Evolutionary conservation across 2,113 vertebrate genomes (phyloP).

Genomic region (Pontoporia blainvillei): DNA sequence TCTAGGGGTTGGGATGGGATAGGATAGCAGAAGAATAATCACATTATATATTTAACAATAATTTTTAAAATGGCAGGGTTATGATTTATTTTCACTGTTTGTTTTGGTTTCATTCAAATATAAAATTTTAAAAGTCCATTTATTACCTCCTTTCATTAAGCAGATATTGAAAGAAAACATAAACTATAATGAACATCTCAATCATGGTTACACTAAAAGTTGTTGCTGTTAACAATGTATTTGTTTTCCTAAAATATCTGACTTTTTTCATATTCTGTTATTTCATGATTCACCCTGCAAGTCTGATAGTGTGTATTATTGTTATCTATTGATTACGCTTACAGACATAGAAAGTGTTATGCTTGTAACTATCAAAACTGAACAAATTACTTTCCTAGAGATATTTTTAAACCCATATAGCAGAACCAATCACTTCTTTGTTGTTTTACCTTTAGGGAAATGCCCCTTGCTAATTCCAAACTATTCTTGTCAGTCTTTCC

Average conservation of each 20-base stretch:
- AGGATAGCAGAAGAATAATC: not conserved
- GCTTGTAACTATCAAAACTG: not conserved
- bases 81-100: not conserved
- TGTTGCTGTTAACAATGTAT: not conserved
- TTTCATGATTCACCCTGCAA: not conserved
- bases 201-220: not conserved
- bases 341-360: not conserved
- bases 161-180: not conserved
- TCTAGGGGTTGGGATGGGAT: not conserved
- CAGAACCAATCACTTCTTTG: not conserved
- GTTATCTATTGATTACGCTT: not conserved
- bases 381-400: not conserved
- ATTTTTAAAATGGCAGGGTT: not conserved
- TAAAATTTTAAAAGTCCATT: not conserved
- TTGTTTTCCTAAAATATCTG: constrained; percentile 18
- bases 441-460: not conserved
- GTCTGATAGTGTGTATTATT: not conserved
- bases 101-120: not conserved
- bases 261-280: not conserved
- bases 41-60: not conserved
- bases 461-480: not conserved
- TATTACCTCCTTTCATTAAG: not conserved
- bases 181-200: not conserved
- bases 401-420: not conserved
- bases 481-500: not conserved